Evolutionary conservation across 2,797 vertebrate genomes (phyloP), one percentile per base, ranked within the genome.

Genomic region (Antrozous pallidus): DNA sequence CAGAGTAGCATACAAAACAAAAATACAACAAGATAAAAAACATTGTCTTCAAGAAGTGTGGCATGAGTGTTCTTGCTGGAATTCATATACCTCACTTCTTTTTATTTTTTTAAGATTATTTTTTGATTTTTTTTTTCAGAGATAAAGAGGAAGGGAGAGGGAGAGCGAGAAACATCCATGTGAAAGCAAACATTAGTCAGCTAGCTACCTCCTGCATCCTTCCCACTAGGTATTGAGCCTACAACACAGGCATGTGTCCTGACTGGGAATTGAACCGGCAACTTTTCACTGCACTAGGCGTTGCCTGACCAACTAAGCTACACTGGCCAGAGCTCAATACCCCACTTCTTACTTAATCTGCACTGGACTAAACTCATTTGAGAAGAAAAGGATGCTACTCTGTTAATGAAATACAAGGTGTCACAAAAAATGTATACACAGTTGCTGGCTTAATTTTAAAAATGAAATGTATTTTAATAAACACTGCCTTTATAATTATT

Each of bases 1-100:
- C 91, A 94, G 88, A 83, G 12, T 33, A 94, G 3, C 28, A 91
- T 58, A 36, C 17, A 69, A 92, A 95, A 88, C 38, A 89, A 42
- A 85, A 85, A 69, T 18, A 36, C 28, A 85, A 77, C 31, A 56
- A 36, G 33, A 54, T 6, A 26, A 75, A 74, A 92, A 80, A 28
- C 2, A 54, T 36, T 79, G 11, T 18, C 18, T 61, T 82, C 69
- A 93, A 63, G 47, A 89, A 94, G 18, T 81, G 17, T 87, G 31
- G 33, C 36, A 78, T 75, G 12, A 69, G 17, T 31, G 10, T 81
- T 82, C 36, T 94, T 94, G 13, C 47, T 90, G 28, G 8, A 94
- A 79, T 88, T 63, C 3, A 67, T 79, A 65, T 80, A 67, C 1
- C 3, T 0, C 2, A 80, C 42, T 91, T 33, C 16, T 65, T 65